Conservation (phyloP, 1,140 invertebrate genomes). For the Diachasmimorpha longicaudata region DNA sequence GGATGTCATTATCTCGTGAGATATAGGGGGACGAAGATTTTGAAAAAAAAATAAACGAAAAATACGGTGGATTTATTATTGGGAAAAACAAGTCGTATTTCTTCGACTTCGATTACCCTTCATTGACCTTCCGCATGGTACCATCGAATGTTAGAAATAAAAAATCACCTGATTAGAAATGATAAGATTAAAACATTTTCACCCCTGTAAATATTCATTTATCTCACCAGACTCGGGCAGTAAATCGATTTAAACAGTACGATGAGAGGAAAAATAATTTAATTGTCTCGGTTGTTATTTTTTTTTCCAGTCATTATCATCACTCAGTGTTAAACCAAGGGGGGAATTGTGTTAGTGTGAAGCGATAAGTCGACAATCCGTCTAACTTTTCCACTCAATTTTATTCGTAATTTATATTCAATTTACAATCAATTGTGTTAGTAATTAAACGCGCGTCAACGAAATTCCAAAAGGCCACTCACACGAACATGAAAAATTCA, state of each 20-base stretch:
- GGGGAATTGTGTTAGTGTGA: not conserved
- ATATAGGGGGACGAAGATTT: too few relatives aligned
- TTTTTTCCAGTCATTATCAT: not conserved
- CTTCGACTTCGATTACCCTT: too few relatives aligned
- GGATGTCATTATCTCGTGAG: too few relatives aligned
- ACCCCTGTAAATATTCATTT: too few relatives aligned
- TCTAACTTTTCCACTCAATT: slow-evolving; percentile 14
- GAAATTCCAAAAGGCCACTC: not conserved
- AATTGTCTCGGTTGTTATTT: not conserved
- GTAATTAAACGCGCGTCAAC: not conserved
- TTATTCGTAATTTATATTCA: not conserved
- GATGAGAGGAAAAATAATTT: not conserved
- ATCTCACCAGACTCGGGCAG: not conserved
- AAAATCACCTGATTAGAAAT: too few relatives aligned
- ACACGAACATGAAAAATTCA: too few relatives aligned
- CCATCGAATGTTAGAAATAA: too few relatives aligned
- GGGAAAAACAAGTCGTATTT: too few relatives aligned
- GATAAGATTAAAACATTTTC: too few relatives aligned
- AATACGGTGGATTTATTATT: too few relatives aligned
- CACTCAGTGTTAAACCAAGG: not conserved
- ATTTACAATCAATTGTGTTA: not conserved
- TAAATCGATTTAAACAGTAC: not conserved
- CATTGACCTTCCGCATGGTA: too few relatives aligned
- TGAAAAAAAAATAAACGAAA: too few relatives aligned
- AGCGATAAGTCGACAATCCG: not conserved